phyloP scores from a whole-genome alignment of 37 sponge, comb jelly and placozoan genomes.

The Ianthella basta region DNA sequence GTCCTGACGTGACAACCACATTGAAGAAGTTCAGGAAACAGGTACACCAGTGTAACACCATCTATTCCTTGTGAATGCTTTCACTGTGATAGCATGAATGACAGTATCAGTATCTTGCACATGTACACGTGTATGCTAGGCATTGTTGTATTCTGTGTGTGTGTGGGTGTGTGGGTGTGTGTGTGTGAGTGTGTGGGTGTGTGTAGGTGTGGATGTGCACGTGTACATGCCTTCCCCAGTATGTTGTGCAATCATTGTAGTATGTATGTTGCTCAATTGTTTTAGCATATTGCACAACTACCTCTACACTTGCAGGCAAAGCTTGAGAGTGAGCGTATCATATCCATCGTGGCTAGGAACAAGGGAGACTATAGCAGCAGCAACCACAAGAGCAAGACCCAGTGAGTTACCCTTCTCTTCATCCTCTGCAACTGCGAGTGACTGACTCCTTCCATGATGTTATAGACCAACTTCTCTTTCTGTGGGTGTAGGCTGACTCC shows the following conservation, averaged over 20 bases:
- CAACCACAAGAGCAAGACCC: conserved; percentile 4
- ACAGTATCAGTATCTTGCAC: too few relatives aligned
- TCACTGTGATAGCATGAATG: too few relatives aligned
- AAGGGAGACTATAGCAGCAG: neutral
- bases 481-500: neutral
- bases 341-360: conserved; percentile 48
- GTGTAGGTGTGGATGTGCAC: neutral
- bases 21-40: conserved; percentile 87
- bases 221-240: conserved; percentile 6
- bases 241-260: neutral
- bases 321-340: conserved; percentile 69
- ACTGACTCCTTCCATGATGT: neutral
- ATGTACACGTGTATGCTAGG: too few relatives aligned
- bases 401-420: neutral
- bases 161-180: too few relatives aligned
- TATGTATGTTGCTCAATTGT: neutral
- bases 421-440: neutral
- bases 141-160: conserved; percentile 4
- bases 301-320: conserved; percentile 56
- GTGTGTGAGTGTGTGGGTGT: neutral
- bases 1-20: conserved; percentile 63
- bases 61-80: too few relatives aligned
- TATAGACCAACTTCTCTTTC: neutral
- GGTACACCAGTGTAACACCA: conserved; percentile 39
- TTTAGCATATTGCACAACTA: too few relatives aligned